A percentile compares a stretch with the other conserved stretches of the same genome.
Evolutionary conservation across 2,113 vertebrate species (phyloP).

Genomic region (Nymphicus hollandicus): DNA sequence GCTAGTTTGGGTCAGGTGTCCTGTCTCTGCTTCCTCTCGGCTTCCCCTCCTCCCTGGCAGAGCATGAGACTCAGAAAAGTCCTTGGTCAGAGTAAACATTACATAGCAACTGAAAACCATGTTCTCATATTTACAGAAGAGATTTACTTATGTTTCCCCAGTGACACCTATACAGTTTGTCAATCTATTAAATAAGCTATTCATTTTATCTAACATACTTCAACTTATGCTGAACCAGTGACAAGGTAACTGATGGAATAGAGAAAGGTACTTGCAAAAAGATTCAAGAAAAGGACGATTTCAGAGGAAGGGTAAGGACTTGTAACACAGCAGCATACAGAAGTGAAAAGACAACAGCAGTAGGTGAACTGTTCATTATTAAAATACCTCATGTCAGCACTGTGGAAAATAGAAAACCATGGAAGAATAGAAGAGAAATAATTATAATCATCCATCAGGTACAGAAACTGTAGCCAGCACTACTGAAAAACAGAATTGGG

Average conservation of each 20-base stretch:
- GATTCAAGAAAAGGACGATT: not conserved
- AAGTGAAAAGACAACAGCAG: not conserved
- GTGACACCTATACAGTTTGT: not conserved
- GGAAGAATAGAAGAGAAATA: not conserved
- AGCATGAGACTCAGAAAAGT: too few species aligned
- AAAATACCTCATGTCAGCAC: not conserved
- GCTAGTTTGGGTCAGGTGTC: too few species aligned
- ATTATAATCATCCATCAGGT: not conserved
- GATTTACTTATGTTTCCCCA: not conserved
- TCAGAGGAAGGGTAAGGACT: not conserved
- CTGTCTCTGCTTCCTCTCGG: too few species aligned
- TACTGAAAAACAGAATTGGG: not conserved
- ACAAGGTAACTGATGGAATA: not conserved
- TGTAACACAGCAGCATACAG: not conserved
- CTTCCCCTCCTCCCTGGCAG: too few species aligned
- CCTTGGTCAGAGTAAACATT: too few species aligned
- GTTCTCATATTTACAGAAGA: not conserved
- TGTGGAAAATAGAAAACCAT: not conserved
- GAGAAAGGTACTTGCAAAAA: not conserved
- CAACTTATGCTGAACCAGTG: not conserved
- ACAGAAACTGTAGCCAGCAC: not conserved
- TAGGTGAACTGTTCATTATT: not conserved
- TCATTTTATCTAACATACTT: not conserved
- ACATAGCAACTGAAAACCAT: too few species aligned
- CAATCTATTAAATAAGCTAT: not conserved